phyloP scores from a whole-genome alignment of 2,888 invertebrate species.

The Callosobruchus maculatus region DNA sequence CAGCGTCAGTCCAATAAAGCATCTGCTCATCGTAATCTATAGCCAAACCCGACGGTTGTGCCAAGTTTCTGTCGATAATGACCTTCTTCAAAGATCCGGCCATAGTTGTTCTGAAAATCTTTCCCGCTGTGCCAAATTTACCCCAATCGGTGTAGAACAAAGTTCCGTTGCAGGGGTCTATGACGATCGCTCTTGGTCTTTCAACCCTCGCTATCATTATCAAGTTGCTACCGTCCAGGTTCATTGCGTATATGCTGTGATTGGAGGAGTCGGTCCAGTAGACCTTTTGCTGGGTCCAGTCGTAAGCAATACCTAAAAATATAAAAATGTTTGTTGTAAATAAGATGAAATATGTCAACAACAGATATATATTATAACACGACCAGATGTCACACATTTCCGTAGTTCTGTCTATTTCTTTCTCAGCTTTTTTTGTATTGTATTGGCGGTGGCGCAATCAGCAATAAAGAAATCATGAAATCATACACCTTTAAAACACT shows the following conservation, averaged over 20 bases:
- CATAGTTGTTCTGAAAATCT: constrained; percentile 94
- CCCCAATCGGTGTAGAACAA: constrained; percentile 97
- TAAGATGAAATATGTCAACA: too few relatives aligned
- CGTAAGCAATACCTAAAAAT: constrained; percentile 68
- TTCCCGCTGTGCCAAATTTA: constrained; percentile 85
- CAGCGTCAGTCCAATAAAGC: constrained; percentile 97
- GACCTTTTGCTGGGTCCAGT: constrained; percentile 96
- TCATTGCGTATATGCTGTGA: constrained; percentile 93
- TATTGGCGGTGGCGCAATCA: too few relatives aligned
- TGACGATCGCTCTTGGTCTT: constrained; percentile 88
- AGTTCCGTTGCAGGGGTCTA: constrained; percentile 95
- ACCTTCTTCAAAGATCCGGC: constrained; percentile 88
- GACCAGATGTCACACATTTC: too few relatives aligned
- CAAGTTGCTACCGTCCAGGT: constrained; percentile 78
- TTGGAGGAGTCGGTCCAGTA: constrained; percentile 98
- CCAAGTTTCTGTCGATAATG: constrained; percentile 84
- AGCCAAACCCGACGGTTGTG: constrained; percentile 92
- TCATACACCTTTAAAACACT: too few relatives aligned
- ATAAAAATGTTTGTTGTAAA: too few relatives aligned
- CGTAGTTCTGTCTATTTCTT: too few relatives aligned
- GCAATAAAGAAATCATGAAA: too few relatives aligned
- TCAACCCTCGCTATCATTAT: constrained; percentile 93
- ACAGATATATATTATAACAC: too few relatives aligned
- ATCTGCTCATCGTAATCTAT: constrained; percentile 92
- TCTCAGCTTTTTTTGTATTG: too few relatives aligned